phyloP scores from a whole-genome alignment of 2,888 invertebrate species.

The Lithophane leautieri region DNA sequence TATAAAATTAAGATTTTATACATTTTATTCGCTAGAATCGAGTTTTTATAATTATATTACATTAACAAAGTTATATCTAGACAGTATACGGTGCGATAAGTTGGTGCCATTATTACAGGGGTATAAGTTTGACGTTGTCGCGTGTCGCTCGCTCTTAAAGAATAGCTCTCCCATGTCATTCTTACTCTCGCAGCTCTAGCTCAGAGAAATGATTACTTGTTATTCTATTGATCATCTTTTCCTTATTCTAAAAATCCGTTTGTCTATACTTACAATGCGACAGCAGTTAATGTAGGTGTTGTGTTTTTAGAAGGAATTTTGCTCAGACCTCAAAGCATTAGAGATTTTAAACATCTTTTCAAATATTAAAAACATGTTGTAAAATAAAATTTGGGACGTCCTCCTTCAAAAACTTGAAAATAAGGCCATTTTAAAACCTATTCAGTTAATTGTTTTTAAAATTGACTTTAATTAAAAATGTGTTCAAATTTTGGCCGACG shows the following conservation, averaged over 20 bases:
- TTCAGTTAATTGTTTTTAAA: constrained; percentile 41
- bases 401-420: not conserved
- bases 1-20: constrained; percentile 89
- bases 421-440: constrained; percentile 19
- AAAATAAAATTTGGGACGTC: constrained; percentile 21
- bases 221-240: constrained; percentile 42
- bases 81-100: constrained; percentile 91
- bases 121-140: constrained; percentile 86
- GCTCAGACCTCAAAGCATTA: constrained; percentile 25
- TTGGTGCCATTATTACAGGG: constrained; percentile 91
- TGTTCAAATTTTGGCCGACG: constrained; percentile 17
- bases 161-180: constrained; percentile 57
- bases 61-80: constrained; percentile 89
- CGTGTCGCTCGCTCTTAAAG: constrained; percentile 80
- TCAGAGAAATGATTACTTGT: constrained; percentile 1
- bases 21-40: constrained; percentile 88
- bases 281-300: constrained; percentile 20
- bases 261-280: constrained; percentile 7
- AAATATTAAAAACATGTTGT: constrained; percentile 43
- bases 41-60: constrained; percentile 86
- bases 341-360: constrained; percentile 44
- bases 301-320: constrained; percentile 29
- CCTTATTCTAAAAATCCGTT: constrained; percentile 27
- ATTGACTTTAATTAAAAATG: constrained; percentile 36
- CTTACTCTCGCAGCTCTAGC: constrained; percentile 44